A percentile compares a stretch with the other conserved stretches of the same genome.
phyloP scores from a whole-genome alignment of 2,888 invertebrate species.

The Dendrolimus pini region DNA sequence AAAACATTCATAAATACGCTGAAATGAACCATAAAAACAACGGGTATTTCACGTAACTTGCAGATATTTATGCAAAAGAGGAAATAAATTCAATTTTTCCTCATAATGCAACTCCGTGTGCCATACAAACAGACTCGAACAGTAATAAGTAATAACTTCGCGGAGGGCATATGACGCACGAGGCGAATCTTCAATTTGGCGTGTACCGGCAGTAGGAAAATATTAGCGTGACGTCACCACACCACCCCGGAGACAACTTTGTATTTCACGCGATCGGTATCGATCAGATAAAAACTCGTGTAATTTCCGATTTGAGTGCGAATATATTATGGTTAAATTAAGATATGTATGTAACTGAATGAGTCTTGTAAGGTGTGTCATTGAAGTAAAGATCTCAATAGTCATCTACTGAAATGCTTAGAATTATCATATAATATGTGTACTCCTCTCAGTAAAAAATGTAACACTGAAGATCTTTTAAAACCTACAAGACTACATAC shows the following conservation, averaged over 20 bases:
- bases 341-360: background rate
- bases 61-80: too few relatives aligned
- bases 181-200: slow-evolving; percentile 18
- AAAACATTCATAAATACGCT: too few relatives aligned
- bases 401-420: too few relatives aligned
- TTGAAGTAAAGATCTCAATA: too few relatives aligned
- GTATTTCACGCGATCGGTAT: slow-evolving; percentile 7
- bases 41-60: too few relatives aligned
- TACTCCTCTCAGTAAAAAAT: too few relatives aligned
- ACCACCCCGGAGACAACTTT: slow-evolving; percentile 10
- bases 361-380: too few relatives aligned
- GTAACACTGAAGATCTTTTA: too few relatives aligned
- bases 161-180: slow-evolving; percentile 19
- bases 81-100: background rate
- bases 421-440: too few relatives aligned
- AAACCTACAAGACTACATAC: too few relatives aligned
- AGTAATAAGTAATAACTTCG: slow-evolving; percentile 14
- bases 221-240: slow-evolving; percentile 10
- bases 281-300: background rate
- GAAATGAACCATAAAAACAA: too few relatives aligned
- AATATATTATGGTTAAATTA: background rate
- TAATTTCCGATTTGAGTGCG: background rate
- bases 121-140: background rate
- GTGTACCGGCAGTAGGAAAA: slow-evolving; percentile 16
- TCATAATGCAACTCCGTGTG: background rate